Percentiles rank a stretch among this genome's conserved stretches.
phyloP scores from a whole-genome alignment of 1,140 invertebrate species.

The Cyclina sinensis region DNA sequence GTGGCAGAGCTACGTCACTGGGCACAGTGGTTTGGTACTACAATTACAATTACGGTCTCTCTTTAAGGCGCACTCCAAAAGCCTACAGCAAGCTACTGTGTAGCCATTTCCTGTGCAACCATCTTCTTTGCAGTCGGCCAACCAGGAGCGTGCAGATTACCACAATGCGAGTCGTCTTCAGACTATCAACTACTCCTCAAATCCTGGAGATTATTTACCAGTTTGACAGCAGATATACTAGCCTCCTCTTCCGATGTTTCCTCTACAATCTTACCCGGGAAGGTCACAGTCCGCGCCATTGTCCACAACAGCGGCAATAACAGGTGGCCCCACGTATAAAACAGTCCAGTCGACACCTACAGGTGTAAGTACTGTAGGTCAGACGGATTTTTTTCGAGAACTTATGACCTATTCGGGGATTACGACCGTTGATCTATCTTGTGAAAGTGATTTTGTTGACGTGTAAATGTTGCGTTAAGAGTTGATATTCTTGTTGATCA shows the following conservation, averaged over 20 bases:
- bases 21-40: slow-evolving; percentile 68
- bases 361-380: slow-evolving; percentile 46
- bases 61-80: slow-evolving; percentile 56
- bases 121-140: neutral
- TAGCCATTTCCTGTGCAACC: neutral
- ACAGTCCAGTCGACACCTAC: slow-evolving; percentile 25
- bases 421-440: slow-evolving; percentile 37
- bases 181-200: slow-evolving; percentile 60
- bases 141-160: slow-evolving; percentile 64
- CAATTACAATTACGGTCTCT: slow-evolving; percentile 59
- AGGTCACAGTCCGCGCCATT: slow-evolving; percentile 59
- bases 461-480: slow-evolving; percentile 1
- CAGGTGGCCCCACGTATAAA: slow-evolving; percentile 38
- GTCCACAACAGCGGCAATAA: slow-evolving; percentile 54
- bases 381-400: slow-evolving; percentile 55
- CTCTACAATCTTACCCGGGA: slow-evolving; percentile 21
- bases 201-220: slow-evolving; percentile 61
- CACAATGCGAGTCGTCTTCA: slow-evolving; percentile 55
- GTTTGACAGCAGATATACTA: slow-evolving; percentile 63
- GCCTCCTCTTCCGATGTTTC: slow-evolving; percentile 57
- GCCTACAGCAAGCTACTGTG: slow-evolving; percentile 42
- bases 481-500: slow-evolving; percentile 29
- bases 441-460: slow-evolving; percentile 49
- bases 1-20: slow-evolving; percentile 62
- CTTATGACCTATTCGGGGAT: slow-evolving; percentile 35